Evolutionary conservation across 2,113 vertebrate genomes (phyloP), one percentile per base, ranked within the genome.

Genomic region (Plotosus lineatus): DNA sequence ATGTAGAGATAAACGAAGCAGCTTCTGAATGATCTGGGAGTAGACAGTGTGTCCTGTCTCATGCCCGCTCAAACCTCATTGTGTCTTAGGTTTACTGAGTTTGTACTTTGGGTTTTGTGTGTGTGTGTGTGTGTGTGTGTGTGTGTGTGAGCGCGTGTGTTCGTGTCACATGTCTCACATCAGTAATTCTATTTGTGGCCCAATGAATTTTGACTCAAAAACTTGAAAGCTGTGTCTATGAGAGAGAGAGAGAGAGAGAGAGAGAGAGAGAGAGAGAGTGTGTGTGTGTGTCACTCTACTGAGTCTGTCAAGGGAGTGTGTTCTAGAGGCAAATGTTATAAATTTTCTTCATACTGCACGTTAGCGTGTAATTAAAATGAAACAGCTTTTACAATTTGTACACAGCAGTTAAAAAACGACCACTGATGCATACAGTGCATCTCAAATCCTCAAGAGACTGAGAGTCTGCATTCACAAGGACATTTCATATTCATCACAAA

Each of bases 121-220:
- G 36, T 77, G 60, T 38, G 53, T 1, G 23, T 17, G 56, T 1
- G 58, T 2, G 58, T 61, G 68, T 74, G 40, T 63, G 31, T 23
- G 44, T 63, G 72, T 31, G 46, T 65, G 60, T 75, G 72, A 55
- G 66, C 42, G 71, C 40, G 15, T 55, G 42, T 50, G 69, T 56
- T 71, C 65, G 42, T 82, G 19, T 21, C 36, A 42, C 15, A 75
- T 10, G 1, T 28, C n/a, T 28, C 55, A 58, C n/a, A 58, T 44
- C 74, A 83, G 31, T 79, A 78, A 79, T 82, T 71, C 63, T 72
- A 51, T 83, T 73, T 83, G 75, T 63, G 31, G 40, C 50, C 63
- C 60, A 84, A 42, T 75, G 81, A 85, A 71, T 85, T 46, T 78
- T 75, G n/a, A 69, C 80, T 76, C 38, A 36, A n/a, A n/a, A n/a